Conservation (phyloP, 2,888 invertebrate genomes). For the Carterocephalus palaemon region DNA sequence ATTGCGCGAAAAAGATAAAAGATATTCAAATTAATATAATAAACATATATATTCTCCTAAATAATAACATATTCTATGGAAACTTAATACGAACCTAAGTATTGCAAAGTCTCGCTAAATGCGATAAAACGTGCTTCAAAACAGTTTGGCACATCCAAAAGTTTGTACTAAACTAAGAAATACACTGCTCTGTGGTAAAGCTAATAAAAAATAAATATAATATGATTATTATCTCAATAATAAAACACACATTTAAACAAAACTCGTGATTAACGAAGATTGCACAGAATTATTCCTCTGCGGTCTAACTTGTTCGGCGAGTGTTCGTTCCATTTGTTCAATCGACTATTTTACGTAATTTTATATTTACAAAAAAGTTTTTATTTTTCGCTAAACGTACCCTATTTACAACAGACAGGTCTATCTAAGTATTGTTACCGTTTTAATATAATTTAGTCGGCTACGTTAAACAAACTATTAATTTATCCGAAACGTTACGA, state of each 20-base stretch:
- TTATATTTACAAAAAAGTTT: slow-evolving; percentile 65
- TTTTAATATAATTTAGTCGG: slow-evolving; percentile 45
- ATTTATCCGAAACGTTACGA: slow-evolving; percentile 34
- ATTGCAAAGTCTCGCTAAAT: slow-evolving; percentile 64
- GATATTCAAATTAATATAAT: slow-evolving; percentile 44
- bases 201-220: slow-evolving; percentile 67
- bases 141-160: slow-evolving; percentile 74
- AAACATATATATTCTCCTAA: slow-evolving; percentile 34
- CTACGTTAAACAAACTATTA: slow-evolving; percentile 41
- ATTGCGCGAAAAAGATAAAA: slow-evolving; percentile 67
- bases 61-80: slow-evolving; percentile 40
- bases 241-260: slow-evolving; percentile 55
- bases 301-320: slow-evolving; percentile 71
- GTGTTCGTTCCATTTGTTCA: slow-evolving; percentile 74
- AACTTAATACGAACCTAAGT: slow-evolving; percentile 58
- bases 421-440: slow-evolving; percentile 59
- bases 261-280: slow-evolving; percentile 58
- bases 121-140: slow-evolving; percentile 64
- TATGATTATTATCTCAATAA: slow-evolving; percentile 43
- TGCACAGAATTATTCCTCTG: slow-evolving; percentile 66
- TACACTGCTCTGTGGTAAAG: slow-evolving; percentile 62
- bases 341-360: slow-evolving; percentile 57
- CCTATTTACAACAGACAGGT: slow-evolving; percentile 69
- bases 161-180: slow-evolving; percentile 73
- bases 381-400: slow-evolving; percentile 56